phyloP scores from a whole-genome alignment of 2,888 invertebrate genomes.

The Allygus modestus region DNA sequence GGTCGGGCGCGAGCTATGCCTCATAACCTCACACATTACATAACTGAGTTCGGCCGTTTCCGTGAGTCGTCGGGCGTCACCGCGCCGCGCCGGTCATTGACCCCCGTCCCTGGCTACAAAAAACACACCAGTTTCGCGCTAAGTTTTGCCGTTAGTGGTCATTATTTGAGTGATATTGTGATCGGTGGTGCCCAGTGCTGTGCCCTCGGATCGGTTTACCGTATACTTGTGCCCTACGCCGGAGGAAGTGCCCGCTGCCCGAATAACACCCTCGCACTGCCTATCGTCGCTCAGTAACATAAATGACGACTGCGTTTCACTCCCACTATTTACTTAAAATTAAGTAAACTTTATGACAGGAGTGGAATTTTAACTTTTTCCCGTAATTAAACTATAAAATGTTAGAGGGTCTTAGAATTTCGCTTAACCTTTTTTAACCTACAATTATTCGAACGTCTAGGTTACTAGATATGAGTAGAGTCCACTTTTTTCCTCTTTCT shows the following conservation, averaged over 20 bases:
- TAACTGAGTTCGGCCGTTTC: slow-evolving; percentile 58
- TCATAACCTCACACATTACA: slow-evolving; percentile 60
- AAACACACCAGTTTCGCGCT: slow-evolving; percentile 63
- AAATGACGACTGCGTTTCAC: background rate
- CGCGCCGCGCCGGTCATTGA: slow-evolving; percentile 61
- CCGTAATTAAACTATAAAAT: slow-evolving; percentile 1
- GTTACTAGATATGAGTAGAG: background rate
- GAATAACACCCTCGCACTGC: background rate
- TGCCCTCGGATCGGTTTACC: background rate
- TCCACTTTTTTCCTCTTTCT: slow-evolving; percentile 24
- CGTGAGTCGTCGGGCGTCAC: slow-evolving; percentile 52
- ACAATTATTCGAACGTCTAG: background rate
- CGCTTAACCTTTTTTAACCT: background rate
- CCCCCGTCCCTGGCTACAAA: slow-evolving; percentile 62
- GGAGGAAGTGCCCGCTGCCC: slow-evolving; percentile 43
- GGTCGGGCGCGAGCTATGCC: slow-evolving; percentile 20
- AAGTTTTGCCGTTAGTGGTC: slow-evolving; percentile 63
- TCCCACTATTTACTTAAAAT: slow-evolving; percentile 23
- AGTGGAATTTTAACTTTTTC: slow-evolving; percentile 20
- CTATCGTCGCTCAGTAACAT: background rate
- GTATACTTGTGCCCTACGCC: background rate
- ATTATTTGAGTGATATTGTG: slow-evolving; percentile 51
- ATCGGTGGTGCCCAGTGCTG: slow-evolving; percentile 10
- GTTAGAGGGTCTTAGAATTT: background rate
- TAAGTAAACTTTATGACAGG: slow-evolving; percentile 16